Base-by-base conservation (phyloP, 2,113 vertebrate species). In the Vulpes vulpes region DNA sequence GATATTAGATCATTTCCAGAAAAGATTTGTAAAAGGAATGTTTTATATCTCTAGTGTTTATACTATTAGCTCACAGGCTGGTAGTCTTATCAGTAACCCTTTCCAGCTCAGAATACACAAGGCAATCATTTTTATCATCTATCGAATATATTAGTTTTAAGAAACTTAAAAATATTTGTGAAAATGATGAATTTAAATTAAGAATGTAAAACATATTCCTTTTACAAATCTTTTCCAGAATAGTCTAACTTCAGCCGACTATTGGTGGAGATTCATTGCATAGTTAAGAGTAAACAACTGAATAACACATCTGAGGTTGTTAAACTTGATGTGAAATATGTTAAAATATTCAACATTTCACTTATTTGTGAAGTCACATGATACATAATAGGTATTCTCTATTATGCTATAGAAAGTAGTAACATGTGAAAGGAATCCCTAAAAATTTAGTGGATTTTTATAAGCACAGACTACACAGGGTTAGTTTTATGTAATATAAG, bases 151-250 rank as follows among this genome's bases (percentile, higher is more conserved):
- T 84, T 78, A 59, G 55, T 78, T 67, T 85, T 60, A 85, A 79
- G 60, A 60, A 89, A 53, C 16, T 65, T 81, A 76, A 95, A 51
- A 83, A 67, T 55, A 43, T 60, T 30, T 85, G 49, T 79, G 60
- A 84, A 74, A 95, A 95, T 27, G 57, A 30, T 65, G 43, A 69
- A 79, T 60, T 84, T 91, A 59, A 81, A 73, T 76, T 51, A 71
- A n/a, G 25, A 49, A 81, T 81, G 23, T 60, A 51, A 94, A 71
- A 22, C 49, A 59, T 4, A 25, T 79, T 59, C 35, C 2, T 43
- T 94, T 35, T 59, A 69, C 9, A 80, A 69, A 80, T 85, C 15
- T 69, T 80, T 80, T 69, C 8, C 2, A 2, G 35, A 69, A 78
- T 67, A 73, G 25, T 65, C n/a, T 93, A 32, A 78, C 16, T 86